These are phyloP conservation scores for Calosoma granatense DNA, from an alignment of 1,140 invertebrate species.

Conservation along the genomic window DNA sequence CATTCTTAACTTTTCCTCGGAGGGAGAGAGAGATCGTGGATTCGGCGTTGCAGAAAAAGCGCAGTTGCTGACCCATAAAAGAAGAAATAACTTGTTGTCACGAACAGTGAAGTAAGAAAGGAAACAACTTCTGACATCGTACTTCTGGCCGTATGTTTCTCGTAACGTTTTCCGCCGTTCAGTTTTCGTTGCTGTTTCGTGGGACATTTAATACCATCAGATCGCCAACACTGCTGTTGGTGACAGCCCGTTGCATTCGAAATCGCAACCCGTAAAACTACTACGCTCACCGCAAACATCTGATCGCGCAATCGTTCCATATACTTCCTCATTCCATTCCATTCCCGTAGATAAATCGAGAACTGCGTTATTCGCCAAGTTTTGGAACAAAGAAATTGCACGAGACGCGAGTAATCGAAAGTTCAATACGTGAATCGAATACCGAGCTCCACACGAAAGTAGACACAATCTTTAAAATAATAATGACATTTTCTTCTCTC, in stretches of 20 bases:
- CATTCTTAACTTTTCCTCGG: neutral
- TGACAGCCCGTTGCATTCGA: neutral
- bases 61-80: neutral
- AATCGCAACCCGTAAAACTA: neutral
- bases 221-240: neutral
- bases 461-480: no score
- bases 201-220: neutral
- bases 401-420: neutral
- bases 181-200: neutral
- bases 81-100: conserved; percentile 5
- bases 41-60: conserved; percentile 7
- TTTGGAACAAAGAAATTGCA: neutral
- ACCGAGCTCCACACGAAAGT: no score
- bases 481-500: no score
- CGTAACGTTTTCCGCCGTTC: neutral
- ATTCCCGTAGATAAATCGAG: neutral
- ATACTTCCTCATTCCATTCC: neutral
- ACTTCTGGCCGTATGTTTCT: neutral
- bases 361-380: neutral
- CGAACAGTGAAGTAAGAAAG: neutral
- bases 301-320: no score
- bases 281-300: neutral
- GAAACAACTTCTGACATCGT: neutral
- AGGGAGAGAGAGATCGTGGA: neutral
- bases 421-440: neutral